Conservation (phyloP, 2,113 vertebrate species). For the Campylorhamphus procurvoides region DNA sequence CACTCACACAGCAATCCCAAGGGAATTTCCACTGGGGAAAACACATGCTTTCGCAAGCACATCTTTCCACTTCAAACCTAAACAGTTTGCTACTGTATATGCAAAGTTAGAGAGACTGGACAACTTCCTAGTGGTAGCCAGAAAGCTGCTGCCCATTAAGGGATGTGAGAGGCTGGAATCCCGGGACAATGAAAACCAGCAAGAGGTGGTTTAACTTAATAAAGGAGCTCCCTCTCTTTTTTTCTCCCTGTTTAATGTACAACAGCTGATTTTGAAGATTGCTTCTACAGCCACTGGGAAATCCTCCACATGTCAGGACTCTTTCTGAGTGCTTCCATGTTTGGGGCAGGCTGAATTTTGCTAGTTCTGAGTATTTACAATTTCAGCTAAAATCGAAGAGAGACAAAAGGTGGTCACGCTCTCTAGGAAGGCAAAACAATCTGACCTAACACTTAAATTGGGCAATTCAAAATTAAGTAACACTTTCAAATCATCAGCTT, state of each 20-base stretch:
- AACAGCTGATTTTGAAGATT: slow-evolving; percentile 33
- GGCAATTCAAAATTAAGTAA: not conserved
- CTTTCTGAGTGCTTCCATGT: not conserved
- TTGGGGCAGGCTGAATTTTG: not conserved
- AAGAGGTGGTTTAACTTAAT: slow-evolving; percentile 28
- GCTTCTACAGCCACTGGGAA: not conserved
- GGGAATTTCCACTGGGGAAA: not conserved
- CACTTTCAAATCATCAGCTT: not conserved
- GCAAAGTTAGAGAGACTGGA: not conserved
- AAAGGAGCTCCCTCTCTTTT: not conserved
- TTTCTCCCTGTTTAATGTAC: not conserved
- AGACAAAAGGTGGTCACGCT: not conserved
- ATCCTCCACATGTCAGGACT: not conserved
- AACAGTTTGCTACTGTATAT: not conserved
- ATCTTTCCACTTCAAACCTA: not conserved
- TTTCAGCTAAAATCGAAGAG: not conserved
- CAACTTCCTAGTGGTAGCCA: not conserved
- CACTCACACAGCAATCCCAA: not conserved
- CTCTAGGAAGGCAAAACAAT: not conserved
- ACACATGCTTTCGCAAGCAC: not conserved
- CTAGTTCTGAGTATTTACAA: not conserved
- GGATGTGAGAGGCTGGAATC: not conserved
- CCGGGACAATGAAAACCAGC: not conserved
- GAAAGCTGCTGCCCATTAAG: slow-evolving; percentile 23
- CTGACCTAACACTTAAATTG: not conserved